These are phyloP conservation scores for Otis tarda DNA, from an alignment of 2,113 vertebrate species.

Conservation along the genomic window DNA sequence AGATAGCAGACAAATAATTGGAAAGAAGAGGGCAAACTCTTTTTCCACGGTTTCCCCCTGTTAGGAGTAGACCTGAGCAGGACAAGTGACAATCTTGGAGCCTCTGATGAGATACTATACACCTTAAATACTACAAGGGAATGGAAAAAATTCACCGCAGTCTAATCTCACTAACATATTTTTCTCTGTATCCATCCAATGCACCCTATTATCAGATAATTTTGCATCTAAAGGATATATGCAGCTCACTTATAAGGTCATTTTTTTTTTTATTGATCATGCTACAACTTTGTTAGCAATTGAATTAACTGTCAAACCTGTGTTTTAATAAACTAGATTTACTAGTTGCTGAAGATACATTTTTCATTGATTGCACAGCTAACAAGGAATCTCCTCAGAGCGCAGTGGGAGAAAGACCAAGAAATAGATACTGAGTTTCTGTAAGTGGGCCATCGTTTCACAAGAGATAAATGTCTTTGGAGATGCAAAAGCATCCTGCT, in stretches of 20 bases:
- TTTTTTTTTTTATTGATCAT: background rate
- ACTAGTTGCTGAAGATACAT: background rate
- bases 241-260: background rate
- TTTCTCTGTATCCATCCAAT: background rate
- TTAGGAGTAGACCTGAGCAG: background rate
- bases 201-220: background rate
- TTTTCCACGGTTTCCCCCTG: background rate
- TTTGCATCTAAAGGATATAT: background rate
- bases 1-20: rapidly evolving
- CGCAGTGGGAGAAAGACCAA: background rate
- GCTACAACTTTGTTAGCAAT: background rate
- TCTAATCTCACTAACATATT: background rate
- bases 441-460: background rate
- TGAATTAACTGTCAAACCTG: background rate
- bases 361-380: background rate
- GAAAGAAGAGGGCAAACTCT: background rate
- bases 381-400: background rate
- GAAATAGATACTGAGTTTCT: background rate
- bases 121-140: background rate
- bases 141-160: background rate
- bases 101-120: background rate
- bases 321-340: slow-evolving; percentile 52
- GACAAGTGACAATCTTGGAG: background rate
- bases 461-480: background rate
- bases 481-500: background rate